Evolutionary conservation across 2,888 invertebrate genomes (phyloP).

Genomic region (Platycnemis pennipes): DNA sequence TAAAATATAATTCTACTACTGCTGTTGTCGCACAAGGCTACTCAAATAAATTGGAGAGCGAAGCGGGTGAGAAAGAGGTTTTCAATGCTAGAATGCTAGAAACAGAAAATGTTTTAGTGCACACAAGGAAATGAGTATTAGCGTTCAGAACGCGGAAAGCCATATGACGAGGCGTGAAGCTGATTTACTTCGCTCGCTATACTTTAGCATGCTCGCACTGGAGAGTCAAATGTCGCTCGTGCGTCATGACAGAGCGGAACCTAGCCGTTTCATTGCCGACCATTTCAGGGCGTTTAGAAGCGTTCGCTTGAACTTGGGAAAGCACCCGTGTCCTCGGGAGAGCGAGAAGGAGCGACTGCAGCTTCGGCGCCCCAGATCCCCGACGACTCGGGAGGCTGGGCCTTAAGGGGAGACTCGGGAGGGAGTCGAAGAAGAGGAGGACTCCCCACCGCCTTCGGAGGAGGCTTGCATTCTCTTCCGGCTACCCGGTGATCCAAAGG

Average conservation of each 20-base stretch:
- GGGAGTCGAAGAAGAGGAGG: not conserved
- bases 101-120: too few relatives aligned
- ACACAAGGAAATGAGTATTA: not conserved
- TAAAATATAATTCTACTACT: too few relatives aligned
- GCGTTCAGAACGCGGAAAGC: not conserved
- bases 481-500: not conserved
- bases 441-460: not conserved
- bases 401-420: too few relatives aligned
- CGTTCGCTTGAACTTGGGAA: slow-evolving; percentile 34
- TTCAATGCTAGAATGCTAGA: too few relatives aligned
- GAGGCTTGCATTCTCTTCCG: slow-evolving; percentile 3
- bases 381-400: not conserved
- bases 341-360: not conserved
- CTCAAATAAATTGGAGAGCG: too few relatives aligned
- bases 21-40: too few relatives aligned
- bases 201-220: too few relatives aligned
- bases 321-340: not conserved
- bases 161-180: not conserved
- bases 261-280: not conserved
- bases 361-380: not conserved
- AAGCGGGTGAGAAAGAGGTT: too few relatives aligned
- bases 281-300: not conserved
- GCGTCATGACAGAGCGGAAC: not conserved
- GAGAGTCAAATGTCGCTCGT: not conserved
- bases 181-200: not conserved